These are phyloP conservation scores for Drepana arcuata DNA, from an alignment of 1,140 invertebrate genomes.

Conservation along the genomic window DNA sequence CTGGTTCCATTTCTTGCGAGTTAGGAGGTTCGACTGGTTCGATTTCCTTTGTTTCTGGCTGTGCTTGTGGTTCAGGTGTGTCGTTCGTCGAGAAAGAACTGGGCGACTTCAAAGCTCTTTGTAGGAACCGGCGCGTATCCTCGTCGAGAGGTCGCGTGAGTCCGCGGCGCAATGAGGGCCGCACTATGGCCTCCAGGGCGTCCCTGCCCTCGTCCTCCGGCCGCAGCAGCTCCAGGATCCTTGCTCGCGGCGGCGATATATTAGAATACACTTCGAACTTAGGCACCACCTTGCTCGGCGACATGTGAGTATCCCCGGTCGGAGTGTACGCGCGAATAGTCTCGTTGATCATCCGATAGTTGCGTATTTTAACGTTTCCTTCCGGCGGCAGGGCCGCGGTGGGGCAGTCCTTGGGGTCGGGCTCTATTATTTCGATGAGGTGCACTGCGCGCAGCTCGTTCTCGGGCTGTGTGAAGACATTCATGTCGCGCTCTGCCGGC, in stretches of 20 bases:
- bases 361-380: conserved; percentile 44
- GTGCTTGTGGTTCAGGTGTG: conserved; percentile 16
- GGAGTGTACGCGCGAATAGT: conserved; percentile 45
- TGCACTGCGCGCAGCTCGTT: conserved; percentile 16
- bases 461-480: conserved; percentile 16
- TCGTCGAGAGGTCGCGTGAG: conserved; percentile 49
- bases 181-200: conserved; percentile 55
- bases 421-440: conserved; percentile 41
- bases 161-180: conserved; percentile 39
- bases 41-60: conserved; percentile 4
- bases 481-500: conserved; percentile 34
- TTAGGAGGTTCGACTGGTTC: conserved; percentile 12
- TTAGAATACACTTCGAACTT: conserved; percentile 45
- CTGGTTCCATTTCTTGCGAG: conserved; percentile 10
- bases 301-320: conserved; percentile 44
- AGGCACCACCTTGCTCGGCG: conserved; percentile 41
- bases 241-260: conserved; percentile 42
- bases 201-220: conserved; percentile 49
- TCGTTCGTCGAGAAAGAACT: conserved; percentile 19
- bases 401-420: conserved; percentile 32
- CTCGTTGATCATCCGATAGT: conserved; percentile 47
- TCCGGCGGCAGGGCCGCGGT: conserved; percentile 36
- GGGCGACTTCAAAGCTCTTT: conserved; percentile 35
- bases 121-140: conserved; percentile 48
- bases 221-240: conserved; percentile 54